Conservation (phyloP, 2,888 invertebrate genomes). For the Phyllotreta cruciferae region DNA sequence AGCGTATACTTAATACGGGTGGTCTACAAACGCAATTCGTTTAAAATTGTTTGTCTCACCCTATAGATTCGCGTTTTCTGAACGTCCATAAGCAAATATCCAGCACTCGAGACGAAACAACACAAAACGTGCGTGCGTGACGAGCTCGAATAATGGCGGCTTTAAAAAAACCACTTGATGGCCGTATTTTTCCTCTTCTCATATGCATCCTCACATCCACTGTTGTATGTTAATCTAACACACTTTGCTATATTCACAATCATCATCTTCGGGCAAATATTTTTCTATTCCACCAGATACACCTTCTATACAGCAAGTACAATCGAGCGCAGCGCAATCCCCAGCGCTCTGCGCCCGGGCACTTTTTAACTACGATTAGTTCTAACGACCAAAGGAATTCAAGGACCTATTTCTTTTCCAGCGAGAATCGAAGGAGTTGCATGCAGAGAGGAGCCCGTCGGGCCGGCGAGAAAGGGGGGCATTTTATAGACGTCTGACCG, state of each 20-base stretch:
- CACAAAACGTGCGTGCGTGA: background rate
- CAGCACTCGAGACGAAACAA: too few species aligned
- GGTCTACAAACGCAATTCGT: too few species aligned
- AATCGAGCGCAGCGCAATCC: conserved; percentile 1
- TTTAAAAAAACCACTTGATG: conserved; percentile 5
- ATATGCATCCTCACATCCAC: conserved; percentile 10
- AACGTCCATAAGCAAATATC: too few species aligned
- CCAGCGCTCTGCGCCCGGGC: background rate
- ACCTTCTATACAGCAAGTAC: background rate
- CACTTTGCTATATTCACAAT: conserved; percentile 11
- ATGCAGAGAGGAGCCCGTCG: background rate
- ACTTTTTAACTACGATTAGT: too few species aligned
- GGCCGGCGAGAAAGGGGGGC: conserved; percentile 14
- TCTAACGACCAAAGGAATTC: too few species aligned
- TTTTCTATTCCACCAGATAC: conserved; percentile 25
- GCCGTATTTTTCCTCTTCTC: conserved; percentile 10
- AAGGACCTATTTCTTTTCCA: background rate
- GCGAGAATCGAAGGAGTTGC: conserved; percentile 13
- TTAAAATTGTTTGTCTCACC: too few species aligned
- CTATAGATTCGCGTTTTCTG: too few species aligned
- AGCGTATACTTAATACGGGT: too few species aligned
- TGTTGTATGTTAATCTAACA: conserved; percentile 20
- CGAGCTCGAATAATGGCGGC: background rate
- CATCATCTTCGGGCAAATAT: conserved; percentile 25
- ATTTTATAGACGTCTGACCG: conserved; percentile 24